phyloP scores from a whole-genome alignment of 2,797 vertebrate genomes.

The Chelonia mydas region DNA sequence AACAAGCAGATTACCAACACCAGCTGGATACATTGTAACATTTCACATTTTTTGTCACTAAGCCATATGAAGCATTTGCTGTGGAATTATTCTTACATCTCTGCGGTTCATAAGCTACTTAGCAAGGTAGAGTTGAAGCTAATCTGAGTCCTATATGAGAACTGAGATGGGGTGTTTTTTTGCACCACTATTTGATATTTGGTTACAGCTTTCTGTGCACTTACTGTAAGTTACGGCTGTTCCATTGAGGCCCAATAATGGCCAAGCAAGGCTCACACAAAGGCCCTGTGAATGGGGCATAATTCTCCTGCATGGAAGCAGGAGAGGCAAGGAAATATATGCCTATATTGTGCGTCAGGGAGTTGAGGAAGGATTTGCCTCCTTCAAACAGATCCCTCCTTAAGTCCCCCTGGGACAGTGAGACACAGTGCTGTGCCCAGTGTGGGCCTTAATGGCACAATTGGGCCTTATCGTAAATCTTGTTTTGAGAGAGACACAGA shows the following conservation, averaged over 20 bases:
- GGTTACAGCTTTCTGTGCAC: not conserved
- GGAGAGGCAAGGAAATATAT: not conserved
- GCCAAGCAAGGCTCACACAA: not conserved
- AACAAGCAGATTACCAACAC: constrained; percentile 18
- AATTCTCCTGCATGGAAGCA: not conserved
- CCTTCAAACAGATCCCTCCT: constrained; percentile 30
- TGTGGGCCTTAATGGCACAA: constrained; percentile 52
- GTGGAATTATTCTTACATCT: constrained; percentile 46
- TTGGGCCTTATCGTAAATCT: constrained; percentile 8
- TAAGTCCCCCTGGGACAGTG: constrained; percentile 22
- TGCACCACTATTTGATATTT: not conserved
- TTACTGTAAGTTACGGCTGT: constrained; percentile 24
- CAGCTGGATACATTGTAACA: not conserved
- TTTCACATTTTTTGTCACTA: constrained; percentile 38
- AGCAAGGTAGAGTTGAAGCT: constrained; percentile 35
- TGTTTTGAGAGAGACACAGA: constrained; percentile 40
- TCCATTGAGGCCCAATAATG: constrained; percentile 24
- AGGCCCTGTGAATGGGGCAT: not conserved
- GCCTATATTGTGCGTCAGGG: not conserved
- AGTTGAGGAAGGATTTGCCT: not conserved
- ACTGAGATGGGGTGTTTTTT: not conserved
- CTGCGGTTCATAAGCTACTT: constrained; percentile 51
- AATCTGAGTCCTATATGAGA: not conserved
- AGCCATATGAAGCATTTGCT: constrained; percentile 27
- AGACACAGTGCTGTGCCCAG: not conserved